phyloP scores from a whole-genome alignment of 2,113 vertebrate genomes.

The Cyphomyrus discorhynchus region DNA sequence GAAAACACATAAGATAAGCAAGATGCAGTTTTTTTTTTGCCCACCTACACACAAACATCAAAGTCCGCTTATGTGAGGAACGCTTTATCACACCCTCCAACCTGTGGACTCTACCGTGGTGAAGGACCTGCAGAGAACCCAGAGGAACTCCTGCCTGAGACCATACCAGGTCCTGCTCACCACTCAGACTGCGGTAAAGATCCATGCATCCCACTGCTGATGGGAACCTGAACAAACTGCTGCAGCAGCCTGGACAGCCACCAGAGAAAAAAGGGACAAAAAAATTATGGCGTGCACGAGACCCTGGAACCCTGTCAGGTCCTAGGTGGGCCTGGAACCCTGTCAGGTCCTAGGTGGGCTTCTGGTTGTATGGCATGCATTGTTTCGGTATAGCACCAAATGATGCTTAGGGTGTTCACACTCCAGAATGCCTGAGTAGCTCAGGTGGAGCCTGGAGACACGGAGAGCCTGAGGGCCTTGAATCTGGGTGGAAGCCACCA shows the following conservation, averaged over 20 bases:
- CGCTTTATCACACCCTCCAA: not conserved
- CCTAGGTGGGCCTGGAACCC: not conserved
- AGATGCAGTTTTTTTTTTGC: not conserved
- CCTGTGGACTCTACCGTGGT: too few relatives aligned
- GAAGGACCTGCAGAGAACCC: not conserved
- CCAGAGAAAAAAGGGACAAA: not conserved
- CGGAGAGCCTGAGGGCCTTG: not conserved
- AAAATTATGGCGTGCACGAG: not conserved
- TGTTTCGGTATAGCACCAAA: not conserved
- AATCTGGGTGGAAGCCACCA: not conserved
- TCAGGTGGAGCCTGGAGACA: not conserved
- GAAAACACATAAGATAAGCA: too few relatives aligned
- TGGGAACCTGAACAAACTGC: not conserved
- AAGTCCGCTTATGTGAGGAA: not conserved
- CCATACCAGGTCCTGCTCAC: not conserved
- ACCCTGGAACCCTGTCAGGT: not conserved
- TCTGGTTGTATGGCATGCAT: not conserved
- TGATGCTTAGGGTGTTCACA: not conserved
- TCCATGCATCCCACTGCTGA: not conserved
- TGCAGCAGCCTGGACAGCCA: not conserved
- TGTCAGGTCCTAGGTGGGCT: not conserved
- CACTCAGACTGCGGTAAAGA: not conserved
- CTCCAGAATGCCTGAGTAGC: not conserved
- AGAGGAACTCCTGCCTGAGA: not conserved
- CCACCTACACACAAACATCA: not conserved